Percentiles rank a stretch among this genome's conserved stretches.
Evolutionary conservation across 1,140 invertebrate genomes (phyloP).

Genomic region (Sarcophaga peregrina): DNA sequence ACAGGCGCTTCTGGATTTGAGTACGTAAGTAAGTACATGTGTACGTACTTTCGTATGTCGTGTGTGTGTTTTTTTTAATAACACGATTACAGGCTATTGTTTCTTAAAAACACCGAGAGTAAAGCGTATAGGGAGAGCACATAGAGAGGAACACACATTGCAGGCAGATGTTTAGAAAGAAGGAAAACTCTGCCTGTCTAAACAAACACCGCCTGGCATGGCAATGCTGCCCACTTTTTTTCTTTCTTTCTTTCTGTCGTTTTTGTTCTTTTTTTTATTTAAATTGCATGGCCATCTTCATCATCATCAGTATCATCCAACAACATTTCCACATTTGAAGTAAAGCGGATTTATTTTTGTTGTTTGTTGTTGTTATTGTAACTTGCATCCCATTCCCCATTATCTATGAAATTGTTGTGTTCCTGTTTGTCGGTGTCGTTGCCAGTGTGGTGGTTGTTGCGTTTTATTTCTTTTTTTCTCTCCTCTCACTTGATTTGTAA

Average conservation of each 20-base stretch:
- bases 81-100: not conserved
- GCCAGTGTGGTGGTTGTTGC: not conserved
- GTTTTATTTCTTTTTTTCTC: slow-evolving; percentile 3
- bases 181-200: not conserved
- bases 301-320: not conserved
- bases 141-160: not conserved
- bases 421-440: not conserved
- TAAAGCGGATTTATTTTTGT: not conserved
- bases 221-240: not conserved
- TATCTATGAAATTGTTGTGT: slow-evolving; percentile 37
- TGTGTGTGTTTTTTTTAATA: not conserved
- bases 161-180: slow-evolving; percentile 28
- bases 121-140: no score
- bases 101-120: no score
- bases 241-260: not conserved
- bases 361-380: not conserved
- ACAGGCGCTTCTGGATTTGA: not conserved
- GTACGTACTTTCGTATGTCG: not conserved
- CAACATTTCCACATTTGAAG: no score
- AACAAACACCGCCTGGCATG: not conserved
- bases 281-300: not conserved
- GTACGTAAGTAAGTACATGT: no score
- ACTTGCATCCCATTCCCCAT: slow-evolving; percentile 22
- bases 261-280: not conserved
- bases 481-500: not conserved